Percentiles rank a stretch among this genome's conserved stretches.
Evolutionary conservation across 2,113 vertebrate species (phyloP).

Genomic region (Lampris megalopsis): DNA sequence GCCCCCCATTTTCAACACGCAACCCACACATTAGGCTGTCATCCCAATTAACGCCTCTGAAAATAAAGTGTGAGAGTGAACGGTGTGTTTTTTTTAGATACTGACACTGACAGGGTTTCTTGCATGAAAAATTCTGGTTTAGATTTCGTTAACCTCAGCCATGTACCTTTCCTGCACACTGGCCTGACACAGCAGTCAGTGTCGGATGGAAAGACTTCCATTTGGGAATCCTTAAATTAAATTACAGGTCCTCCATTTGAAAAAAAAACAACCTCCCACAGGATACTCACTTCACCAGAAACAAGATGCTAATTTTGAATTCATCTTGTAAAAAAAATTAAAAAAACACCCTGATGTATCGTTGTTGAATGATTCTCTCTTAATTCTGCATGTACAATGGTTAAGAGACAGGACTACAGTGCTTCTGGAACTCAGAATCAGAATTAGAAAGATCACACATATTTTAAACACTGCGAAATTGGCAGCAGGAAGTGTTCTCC

Average conservation of each 20-base stretch:
- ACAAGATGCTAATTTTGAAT: too few relatives aligned
- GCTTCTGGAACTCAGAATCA: neutral
- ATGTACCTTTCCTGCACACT: neutral
- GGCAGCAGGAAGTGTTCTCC: too few relatives aligned
- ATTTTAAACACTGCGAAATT: too few relatives aligned
- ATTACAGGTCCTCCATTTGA: neutral
- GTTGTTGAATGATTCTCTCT: neutral
- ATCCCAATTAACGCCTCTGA: slow-evolving; percentile 77
- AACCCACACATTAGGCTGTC: slow-evolving; percentile 1
- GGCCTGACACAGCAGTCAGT: neutral
- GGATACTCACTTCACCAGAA: too few relatives aligned
- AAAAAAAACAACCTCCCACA: too few relatives aligned
- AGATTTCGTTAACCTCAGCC: neutral
- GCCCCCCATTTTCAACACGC: slow-evolving; percentile 14
- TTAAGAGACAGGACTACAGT: slow-evolving; percentile 15
- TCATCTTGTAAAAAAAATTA: neutral
- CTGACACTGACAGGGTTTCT: slow-evolving; percentile 6
- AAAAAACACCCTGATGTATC: neutral
- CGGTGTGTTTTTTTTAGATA: neutral
- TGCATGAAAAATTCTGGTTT: slow-evolving; percentile 28
- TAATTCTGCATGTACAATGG: slow-evolving; percentile 11
- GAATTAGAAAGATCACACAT: too few relatives aligned
- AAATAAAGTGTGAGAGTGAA: slow-evolving; percentile 68
- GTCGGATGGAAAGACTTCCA: neutral
- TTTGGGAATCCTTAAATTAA: neutral